Evolutionary conservation across 2,888 invertebrate species (phyloP).

Genomic region (Athetis lepigone): DNA sequence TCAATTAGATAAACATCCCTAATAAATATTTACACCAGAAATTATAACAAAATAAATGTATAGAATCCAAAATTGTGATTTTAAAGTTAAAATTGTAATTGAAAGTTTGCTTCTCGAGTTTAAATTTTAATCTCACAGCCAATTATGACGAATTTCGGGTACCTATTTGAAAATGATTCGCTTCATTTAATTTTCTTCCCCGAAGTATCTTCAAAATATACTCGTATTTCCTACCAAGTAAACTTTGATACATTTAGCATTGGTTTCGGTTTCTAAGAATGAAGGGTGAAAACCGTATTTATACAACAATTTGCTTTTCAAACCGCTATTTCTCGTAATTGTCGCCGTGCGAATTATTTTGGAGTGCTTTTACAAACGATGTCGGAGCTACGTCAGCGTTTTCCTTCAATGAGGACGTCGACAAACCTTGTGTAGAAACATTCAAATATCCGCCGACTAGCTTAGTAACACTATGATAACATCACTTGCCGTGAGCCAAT

Average conservation of each 20-base stretch:
- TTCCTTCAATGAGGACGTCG: constrained; percentile 33
- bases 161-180: constrained; percentile 16
- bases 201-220: neutral
- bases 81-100: constrained; percentile 28
- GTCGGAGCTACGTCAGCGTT: constrained; percentile 38
- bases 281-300: neutral
- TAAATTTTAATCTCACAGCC: constrained; percentile 1
- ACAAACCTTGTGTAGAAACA: constrained; percentile 51
- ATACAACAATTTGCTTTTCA: constrained; percentile 17
- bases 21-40: constrained; percentile 8
- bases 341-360: constrained; percentile 28
- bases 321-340: constrained; percentile 30
- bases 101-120: constrained; percentile 20
- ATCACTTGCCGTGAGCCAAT: constrained; percentile 62
- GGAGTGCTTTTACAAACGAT: constrained; percentile 47
- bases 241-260: neutral
- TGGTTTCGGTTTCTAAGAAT: neutral
- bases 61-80: constrained; percentile 9
- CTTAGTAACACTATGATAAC: constrained; percentile 58
- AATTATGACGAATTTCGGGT: constrained; percentile 1
- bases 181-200: constrained; percentile 1
- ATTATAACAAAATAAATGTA: constrained; percentile 23
- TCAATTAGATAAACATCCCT: neutral
- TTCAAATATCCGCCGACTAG: constrained; percentile 55
- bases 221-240: neutral